A percentile compares a stretch with the other conserved stretches of the same genome.
Conservation (phyloP, 2,888 invertebrate species). For the Ormyrus pomaceus region DNA sequence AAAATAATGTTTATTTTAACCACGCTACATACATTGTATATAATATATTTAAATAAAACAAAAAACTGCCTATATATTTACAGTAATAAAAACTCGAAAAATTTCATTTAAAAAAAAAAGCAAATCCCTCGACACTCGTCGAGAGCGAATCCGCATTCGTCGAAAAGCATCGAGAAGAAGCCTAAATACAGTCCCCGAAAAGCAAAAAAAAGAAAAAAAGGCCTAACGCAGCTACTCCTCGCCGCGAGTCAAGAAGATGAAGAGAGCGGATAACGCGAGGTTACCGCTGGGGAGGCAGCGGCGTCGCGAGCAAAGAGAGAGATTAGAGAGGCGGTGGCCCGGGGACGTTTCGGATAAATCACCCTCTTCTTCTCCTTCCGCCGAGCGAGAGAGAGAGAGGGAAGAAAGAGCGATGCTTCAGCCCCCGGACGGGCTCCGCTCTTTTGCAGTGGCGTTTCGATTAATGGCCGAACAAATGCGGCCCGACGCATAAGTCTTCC, state of each 20-base stretch:
- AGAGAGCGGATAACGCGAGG: conserved; percentile 35
- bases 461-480: conserved; percentile 54
- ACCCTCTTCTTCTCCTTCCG: conserved; percentile 56
- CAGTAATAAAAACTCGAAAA: too few relatives aligned
- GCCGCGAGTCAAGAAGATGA: conserved; percentile 45
- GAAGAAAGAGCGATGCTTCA: neutral
- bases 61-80: too few relatives aligned
- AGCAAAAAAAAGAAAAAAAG: too few relatives aligned
- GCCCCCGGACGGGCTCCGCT: conserved; percentile 1
- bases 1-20: too few relatives aligned
- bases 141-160: too few relatives aligned
- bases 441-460: conserved; percentile 27
- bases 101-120: too few relatives aligned
- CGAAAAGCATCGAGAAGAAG: too few relatives aligned
- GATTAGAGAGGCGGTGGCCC: conserved; percentile 66
- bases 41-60: too few relatives aligned
- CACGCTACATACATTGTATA: too few relatives aligned
- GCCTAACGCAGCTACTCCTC: too few relatives aligned
- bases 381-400: conserved; percentile 1
- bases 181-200: too few relatives aligned
- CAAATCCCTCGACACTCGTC: too few relatives aligned
- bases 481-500: conserved; percentile 26
- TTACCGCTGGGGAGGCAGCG: conserved; percentile 53
- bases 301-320: conserved; percentile 61
- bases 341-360: conserved; percentile 65